Conservation (phyloP, 2,113 vertebrate genomes). For the Actinemys pallida region DNA sequence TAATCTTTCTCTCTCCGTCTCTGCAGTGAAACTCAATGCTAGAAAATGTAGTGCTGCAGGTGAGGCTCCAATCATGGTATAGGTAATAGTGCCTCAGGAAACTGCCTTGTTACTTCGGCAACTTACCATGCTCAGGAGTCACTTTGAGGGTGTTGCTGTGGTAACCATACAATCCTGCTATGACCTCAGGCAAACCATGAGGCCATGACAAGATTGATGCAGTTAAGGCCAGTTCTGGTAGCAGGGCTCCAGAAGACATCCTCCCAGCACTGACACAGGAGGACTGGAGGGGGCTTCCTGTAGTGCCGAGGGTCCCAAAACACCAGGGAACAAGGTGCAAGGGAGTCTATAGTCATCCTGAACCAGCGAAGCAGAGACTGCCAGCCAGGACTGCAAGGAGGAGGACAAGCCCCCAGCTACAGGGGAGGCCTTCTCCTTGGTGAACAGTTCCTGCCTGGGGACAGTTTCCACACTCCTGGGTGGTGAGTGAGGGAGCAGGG, state of each 20-base stretch:
- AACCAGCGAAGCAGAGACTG: background rate
- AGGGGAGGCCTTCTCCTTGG: background rate
- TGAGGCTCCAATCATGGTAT: background rate
- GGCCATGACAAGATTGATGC: background rate
- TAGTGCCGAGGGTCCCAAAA: background rate
- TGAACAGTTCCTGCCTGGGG: background rate
- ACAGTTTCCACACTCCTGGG: background rate
- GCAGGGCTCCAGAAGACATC: background rate
- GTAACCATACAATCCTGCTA: background rate
- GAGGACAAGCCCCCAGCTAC: background rate
- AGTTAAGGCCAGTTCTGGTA: background rate
- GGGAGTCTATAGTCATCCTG: background rate
- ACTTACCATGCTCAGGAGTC: background rate
- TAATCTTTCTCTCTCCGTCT: background rate
- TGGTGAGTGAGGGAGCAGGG: background rate
- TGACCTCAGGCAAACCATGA: too few species aligned
- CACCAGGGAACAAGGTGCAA: background rate
- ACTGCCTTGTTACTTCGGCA: background rate
- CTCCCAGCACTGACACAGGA: background rate
- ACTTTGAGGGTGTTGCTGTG: background rate
- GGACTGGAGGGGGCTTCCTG: background rate
- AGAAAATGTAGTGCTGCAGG: background rate
- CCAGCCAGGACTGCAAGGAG: background rate
- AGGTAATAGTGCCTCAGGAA: background rate
- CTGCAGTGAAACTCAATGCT: background rate